Evolutionary conservation across 2,113 vertebrate species (phyloP), one percentile per base, ranked within the genome.

Genomic region (Xiphophorus maculatus): DNA sequence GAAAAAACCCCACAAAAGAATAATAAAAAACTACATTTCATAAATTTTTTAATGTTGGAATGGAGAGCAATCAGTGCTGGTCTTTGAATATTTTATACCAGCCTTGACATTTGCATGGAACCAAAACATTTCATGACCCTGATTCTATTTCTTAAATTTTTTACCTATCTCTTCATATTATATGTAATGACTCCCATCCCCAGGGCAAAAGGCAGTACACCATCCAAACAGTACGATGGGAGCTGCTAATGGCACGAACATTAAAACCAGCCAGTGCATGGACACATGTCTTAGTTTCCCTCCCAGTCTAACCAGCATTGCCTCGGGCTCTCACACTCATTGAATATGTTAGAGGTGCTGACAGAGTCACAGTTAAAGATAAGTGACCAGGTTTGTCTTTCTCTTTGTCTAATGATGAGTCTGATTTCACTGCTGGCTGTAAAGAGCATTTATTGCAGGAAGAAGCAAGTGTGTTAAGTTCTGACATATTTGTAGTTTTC

Each of bases 171-270:
- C 70, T 64, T 40, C 68, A 60, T 84, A 83, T 91, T 89, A 86
- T 88, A 90, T 84, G 72, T 84, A 90, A 92, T 92, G 83, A 84
- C 76, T 79, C 89, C 81, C 73, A 76, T 76, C 90, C 87, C 90
- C 87, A 80, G 17, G 87, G 92, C 88, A 78, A 63, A 69, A 83
- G 77, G 84, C 80, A 80, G 77, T 73, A 69, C 71, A 80, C 80
- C 71, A 84, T 84, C 86, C 84, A 84, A 76, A 90, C 73, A 86
- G 85, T 86, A 85, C 83, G 79, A 91, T 74, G 82, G 86, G 90
- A 93, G 83, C 80, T 30, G 33, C 71, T 93, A 92, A 93, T 92
- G 81, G 93, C 81, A 88, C 60, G 69, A 48, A 83, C 90, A 91
- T 92, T 89, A 88, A 87, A 90, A 85, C 84, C 87, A 88, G 62